Conservation (phyloP, 2,888 invertebrate genomes). For the Tenthredo mesomela region DNA sequence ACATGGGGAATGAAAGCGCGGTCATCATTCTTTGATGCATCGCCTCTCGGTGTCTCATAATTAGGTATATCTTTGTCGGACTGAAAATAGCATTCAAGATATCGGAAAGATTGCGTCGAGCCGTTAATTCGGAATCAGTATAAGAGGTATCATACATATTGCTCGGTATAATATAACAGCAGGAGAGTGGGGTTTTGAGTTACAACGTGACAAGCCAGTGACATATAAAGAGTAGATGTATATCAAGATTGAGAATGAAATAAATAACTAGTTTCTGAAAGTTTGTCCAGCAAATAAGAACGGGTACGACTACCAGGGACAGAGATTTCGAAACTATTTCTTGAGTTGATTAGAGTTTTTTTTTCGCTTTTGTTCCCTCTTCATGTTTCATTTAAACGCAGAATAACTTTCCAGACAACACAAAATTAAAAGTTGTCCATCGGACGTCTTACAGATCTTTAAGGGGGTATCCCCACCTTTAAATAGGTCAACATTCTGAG, state of each 20-base stretch:
- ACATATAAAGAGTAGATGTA: not conserved
- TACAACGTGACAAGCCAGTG: not conserved
- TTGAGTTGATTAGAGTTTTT: not conserved
- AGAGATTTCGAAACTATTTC: slow-evolving; percentile 5
- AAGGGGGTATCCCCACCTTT: no score
- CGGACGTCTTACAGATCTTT: no score
- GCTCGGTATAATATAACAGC: not conserved
- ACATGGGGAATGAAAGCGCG: not conserved
- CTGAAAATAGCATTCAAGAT: not conserved
- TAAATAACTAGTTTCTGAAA: slow-evolving; percentile 1
- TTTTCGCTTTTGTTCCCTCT: not conserved
- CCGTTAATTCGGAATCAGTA: not conserved
- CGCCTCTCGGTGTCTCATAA: not conserved
- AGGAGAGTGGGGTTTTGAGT: not conserved
- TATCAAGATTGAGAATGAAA: not conserved
- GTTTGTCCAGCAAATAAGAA: not conserved
- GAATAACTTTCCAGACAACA: not conserved
- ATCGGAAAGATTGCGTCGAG: not conserved
- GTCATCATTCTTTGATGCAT: not conserved
- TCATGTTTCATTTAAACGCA: not conserved
- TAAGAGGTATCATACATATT: not conserved
- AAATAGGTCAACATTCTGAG: no score
- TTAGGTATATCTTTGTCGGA: not conserved
- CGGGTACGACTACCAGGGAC: not conserved
- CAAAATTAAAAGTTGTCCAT: no score